Conservation (phyloP, 2,797 vertebrate species). For the Lutjanus argentimaculatus region DNA sequence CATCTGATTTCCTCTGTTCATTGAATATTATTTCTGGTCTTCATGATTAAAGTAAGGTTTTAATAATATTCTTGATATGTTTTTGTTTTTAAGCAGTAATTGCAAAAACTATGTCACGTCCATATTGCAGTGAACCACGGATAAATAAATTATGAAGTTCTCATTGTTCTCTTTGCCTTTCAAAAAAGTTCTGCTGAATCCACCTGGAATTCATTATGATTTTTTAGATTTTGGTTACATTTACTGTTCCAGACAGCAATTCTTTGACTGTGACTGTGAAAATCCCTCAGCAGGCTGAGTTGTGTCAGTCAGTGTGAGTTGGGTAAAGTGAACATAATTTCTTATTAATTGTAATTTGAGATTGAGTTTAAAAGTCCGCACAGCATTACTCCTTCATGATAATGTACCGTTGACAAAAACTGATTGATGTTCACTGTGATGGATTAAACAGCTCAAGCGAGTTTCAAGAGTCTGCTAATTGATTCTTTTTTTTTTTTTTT, state of each 20-base stretch:
- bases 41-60: too few species aligned
- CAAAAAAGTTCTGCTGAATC: too few species aligned
- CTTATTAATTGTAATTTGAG: neutral
- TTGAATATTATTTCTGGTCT: too few species aligned
- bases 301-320: neutral
- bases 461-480: neutral
- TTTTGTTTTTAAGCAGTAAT: too few species aligned
- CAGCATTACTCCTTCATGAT: neutral
- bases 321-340: neutral
- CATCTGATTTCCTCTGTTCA: too few species aligned
- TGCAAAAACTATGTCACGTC: too few species aligned
- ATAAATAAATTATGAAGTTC: too few species aligned
- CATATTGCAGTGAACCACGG: too few species aligned
- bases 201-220: too few species aligned
- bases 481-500: neutral
- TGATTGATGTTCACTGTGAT: neutral
- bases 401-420: neutral
- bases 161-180: too few species aligned
- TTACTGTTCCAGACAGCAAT: neutral
- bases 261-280: neutral
- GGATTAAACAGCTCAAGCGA: neutral
- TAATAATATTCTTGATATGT: too few species aligned
- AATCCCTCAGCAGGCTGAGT: neutral
- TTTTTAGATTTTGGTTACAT: neutral
- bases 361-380: neutral